Percentiles rank a stretch among this genome's conserved stretches.
phyloP scores from a whole-genome alignment of 2,797 vertebrate genomes.

The Protonibea diacanthus region DNA sequence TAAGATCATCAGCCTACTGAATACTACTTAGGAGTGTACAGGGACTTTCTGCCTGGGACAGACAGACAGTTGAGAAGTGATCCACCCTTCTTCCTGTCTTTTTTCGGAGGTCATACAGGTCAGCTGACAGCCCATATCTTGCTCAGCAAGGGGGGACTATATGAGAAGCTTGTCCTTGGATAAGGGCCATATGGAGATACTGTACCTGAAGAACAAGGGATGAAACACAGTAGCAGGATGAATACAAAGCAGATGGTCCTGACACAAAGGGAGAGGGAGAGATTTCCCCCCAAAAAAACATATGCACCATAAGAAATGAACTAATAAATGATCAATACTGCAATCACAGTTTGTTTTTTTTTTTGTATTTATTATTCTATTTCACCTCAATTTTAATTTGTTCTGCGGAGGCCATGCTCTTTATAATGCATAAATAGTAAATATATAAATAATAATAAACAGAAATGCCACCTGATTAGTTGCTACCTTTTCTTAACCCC shows the following conservation, averaged over 20 bases:
- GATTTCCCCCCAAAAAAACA: not conserved
- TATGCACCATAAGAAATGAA: no score
- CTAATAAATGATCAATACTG: no score
- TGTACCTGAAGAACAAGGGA: not conserved
- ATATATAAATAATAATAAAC: not conserved
- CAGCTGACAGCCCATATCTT: constrained; percentile 8
- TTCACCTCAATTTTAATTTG: no score
- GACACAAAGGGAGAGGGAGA: not conserved
- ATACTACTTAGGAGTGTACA: not conserved
- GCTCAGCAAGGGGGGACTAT: constrained; percentile 5
- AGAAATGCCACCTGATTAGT: constrained; percentile 19
- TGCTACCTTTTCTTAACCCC: not conserved
- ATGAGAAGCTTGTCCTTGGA: constrained; percentile 4
- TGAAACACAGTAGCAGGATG: not conserved
- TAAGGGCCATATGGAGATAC: not conserved
- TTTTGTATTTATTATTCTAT: no score
- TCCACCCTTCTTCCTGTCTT: not conserved
- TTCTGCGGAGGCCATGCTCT: no score
- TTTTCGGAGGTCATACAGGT: constrained; percentile 8
- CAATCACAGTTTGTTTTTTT: no score
- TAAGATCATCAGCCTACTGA: no score
- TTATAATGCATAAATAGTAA: no score
- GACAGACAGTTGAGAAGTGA: constrained; percentile 1
- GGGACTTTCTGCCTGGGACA: not conserved
- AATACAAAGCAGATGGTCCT: not conserved